These are phyloP conservation scores for Ceratosolen solmsi DNA, from an alignment of 1,140 invertebrate species.

Conservation along the genomic window DNA sequence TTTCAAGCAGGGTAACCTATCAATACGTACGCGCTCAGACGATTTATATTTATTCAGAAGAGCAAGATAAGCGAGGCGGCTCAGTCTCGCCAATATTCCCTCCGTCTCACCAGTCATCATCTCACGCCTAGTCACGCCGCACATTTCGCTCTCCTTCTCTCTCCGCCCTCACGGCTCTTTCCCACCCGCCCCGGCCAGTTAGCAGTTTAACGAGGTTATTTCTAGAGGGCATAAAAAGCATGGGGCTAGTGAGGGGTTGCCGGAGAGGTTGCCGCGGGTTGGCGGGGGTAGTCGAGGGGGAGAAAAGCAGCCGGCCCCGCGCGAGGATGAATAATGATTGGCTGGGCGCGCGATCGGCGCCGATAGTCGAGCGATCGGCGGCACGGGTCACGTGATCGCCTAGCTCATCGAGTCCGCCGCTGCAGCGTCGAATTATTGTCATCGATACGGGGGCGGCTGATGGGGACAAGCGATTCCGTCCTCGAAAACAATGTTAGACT, in stretches of 20 bases:
- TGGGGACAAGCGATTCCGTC: neutral
- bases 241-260: slow-evolving; percentile 47
- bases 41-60: slow-evolving; percentile 39
- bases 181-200: slow-evolving; percentile 53
- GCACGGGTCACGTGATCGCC: slow-evolving; percentile 23
- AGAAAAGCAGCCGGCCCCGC: slow-evolving; percentile 52
- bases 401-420: too few relatives aligned
- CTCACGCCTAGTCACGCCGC: slow-evolving; percentile 38
- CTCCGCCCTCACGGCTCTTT: neutral
- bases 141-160: neutral
- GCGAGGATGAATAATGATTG: slow-evolving; percentile 75
- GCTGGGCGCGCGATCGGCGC: slow-evolving; percentile 8
- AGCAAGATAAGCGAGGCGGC: neutral
- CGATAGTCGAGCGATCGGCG: neutral
- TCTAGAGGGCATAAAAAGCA: slow-evolving; percentile 57
- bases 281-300: too few relatives aligned
- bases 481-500: neutral
- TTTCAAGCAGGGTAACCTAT: neutral
- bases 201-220: slow-evolving; percentile 66
- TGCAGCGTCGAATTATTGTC: neutral
- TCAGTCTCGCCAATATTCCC: neutral
- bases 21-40: neutral
- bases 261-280: neutral
- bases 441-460: neutral
- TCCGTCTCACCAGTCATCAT: slow-evolving; percentile 36